phyloP scores from a whole-genome alignment of 35 echinoderm and acorn worm genomes.

The Apostichopus japonicus region DNA sequence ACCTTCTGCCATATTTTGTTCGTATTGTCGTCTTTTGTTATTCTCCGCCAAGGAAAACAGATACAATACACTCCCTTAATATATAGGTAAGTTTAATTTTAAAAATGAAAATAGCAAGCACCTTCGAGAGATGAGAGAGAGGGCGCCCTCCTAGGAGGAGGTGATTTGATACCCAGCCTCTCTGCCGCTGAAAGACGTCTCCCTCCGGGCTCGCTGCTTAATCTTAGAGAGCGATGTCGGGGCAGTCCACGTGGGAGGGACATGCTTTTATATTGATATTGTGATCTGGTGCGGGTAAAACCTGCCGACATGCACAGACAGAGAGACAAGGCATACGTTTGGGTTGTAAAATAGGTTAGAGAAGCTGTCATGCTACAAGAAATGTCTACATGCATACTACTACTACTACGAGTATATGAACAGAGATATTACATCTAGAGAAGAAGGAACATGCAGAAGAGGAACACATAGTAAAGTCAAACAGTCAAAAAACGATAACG shows the following conservation, averaged over 20 bases:
- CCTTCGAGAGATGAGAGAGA: slow-evolving; percentile 63
- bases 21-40: no score
- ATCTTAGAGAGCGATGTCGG: slow-evolving; percentile 57
- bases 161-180: slow-evolving; percentile 83
- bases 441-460: background rate
- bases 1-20: no score
- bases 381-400: background rate
- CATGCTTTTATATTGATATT: slow-evolving; percentile 43
- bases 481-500: no score
- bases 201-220: slow-evolving; percentile 42
- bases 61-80: no score
- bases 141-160: slow-evolving; percentile 74
- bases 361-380: background rate
- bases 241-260: slow-evolving; percentile 64
- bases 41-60: no score
- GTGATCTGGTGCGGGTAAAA: background rate
- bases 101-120: slow-evolving; percentile 52
- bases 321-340: slow-evolving; percentile 20
- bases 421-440: background rate
- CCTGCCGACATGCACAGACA: slow-evolving; percentile 41
- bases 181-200: slow-evolving; percentile 85
- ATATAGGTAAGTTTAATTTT: background rate
- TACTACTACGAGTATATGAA: no score
- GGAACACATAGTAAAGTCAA: no score
- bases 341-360: background rate